phyloP scores from a whole-genome alignment of 2,113 vertebrate genomes.

The Coturnix japonica region DNA sequence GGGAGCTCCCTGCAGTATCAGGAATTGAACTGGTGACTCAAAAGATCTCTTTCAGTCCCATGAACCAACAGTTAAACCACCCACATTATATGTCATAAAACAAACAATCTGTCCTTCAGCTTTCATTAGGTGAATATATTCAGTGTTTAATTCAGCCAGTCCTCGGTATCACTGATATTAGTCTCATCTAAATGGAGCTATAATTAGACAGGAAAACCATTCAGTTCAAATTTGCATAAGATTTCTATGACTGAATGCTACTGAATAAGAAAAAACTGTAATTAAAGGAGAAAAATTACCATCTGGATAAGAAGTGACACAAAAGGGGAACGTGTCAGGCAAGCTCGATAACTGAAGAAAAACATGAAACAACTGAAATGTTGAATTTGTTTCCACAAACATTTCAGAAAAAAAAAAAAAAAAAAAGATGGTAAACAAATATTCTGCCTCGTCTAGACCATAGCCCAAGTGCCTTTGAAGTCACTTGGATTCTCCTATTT shows the following conservation, averaged over 20 bases:
- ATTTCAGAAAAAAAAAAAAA: neutral
- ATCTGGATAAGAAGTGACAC: slow-evolving; percentile 28
- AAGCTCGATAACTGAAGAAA: neutral
- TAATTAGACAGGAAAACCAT: slow-evolving; percentile 54
- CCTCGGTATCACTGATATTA: slow-evolving; percentile 9
- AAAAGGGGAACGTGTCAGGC: neutral
- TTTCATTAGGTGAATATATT: slow-evolving; percentile 20
- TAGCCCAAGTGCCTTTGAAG: neutral
- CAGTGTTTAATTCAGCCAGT: slow-evolving; percentile 1
- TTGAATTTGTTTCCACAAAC: neutral
- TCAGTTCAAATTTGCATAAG: slow-evolving; percentile 38
- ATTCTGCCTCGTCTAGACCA: neutral
- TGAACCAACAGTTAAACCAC: neutral
- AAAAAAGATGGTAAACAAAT: neutral
- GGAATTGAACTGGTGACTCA: neutral
- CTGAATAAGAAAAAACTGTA: slow-evolving; percentile 31
- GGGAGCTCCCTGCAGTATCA: neutral
- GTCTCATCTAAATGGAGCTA: slow-evolving; percentile 19
- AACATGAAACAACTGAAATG: neutral
- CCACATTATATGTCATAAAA: neutral
- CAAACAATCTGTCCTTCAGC: slow-evolving; percentile 25
- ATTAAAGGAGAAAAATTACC: slow-evolving; percentile 48
- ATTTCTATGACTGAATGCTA: neutral
- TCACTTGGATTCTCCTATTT: neutral
- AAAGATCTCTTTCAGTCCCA: neutral